Conservation (phyloP, 2,797 vertebrate species). For the Semotilus atromaculatus region DNA sequence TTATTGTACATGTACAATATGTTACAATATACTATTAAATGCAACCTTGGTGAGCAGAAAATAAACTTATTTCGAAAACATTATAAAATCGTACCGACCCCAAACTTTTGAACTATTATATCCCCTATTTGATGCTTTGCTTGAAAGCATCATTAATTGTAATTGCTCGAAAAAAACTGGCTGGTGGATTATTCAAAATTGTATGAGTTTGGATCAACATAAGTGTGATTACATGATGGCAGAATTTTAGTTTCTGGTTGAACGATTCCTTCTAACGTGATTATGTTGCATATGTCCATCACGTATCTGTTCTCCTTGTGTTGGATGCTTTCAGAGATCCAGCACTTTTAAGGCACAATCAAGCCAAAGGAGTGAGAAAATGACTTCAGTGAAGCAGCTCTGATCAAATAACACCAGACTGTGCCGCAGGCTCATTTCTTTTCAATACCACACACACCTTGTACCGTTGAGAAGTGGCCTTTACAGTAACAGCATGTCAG, state of each 20-base stretch:
- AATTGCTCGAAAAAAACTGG: not conserved
- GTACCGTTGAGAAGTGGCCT: not conserved
- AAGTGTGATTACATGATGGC: not conserved
- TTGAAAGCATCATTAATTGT: not conserved
- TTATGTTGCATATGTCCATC: not conserved
- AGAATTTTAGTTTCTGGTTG: not conserved
- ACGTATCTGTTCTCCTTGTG: not conserved
- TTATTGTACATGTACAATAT: too few relatives aligned
- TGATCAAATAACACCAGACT: slow-evolving; percentile 29
- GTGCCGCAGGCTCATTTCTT: slow-evolving; percentile 6
- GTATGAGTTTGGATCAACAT: not conserved
- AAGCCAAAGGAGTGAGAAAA: slow-evolving; percentile 9
- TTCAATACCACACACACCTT: slow-evolving; percentile 10
- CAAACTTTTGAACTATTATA: not conserved
- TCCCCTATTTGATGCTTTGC: not conserved
- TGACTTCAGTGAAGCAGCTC: not conserved
- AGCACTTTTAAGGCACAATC: not conserved
- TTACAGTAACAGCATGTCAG: not conserved
- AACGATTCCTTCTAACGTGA: too few relatives aligned
- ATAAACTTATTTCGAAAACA: not conserved
- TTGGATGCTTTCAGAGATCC: not conserved
- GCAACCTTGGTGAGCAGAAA: not conserved
- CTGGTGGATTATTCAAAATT: not conserved
- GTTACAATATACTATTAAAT: too few relatives aligned
- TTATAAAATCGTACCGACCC: too few relatives aligned